Evolutionary conservation across 2,888 invertebrate genomes (phyloP).

Genomic region (Plusia festucae): DNA sequence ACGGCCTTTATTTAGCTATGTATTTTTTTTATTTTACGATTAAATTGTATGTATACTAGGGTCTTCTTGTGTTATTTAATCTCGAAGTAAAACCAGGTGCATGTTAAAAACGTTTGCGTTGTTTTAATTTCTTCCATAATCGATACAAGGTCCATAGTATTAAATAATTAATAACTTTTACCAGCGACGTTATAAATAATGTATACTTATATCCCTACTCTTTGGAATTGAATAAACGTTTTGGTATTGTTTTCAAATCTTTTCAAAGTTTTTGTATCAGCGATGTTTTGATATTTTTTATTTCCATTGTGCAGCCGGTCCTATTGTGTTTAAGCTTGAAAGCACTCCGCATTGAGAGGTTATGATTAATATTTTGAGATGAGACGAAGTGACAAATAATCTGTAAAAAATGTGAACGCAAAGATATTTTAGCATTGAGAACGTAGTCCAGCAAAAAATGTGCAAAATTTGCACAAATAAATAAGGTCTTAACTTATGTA

Average conservation of each 20-base stretch:
- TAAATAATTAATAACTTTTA: background rate
- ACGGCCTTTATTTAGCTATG: background rate
- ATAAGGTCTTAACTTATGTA: background rate
- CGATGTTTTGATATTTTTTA: constrained; percentile 31
- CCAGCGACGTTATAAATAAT: background rate
- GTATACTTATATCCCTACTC: constrained; percentile 9
- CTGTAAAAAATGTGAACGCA: constrained; percentile 14
- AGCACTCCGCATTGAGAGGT: constrained; percentile 28
- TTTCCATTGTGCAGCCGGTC: constrained; percentile 27
- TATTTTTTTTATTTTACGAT: background rate
- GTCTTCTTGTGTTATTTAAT: background rate
- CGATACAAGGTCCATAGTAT: background rate
- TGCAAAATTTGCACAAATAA: background rate
- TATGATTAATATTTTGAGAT: constrained; percentile 47
- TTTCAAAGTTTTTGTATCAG: constrained; percentile 40
- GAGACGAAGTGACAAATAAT: constrained; percentile 30
- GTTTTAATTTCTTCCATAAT: background rate
- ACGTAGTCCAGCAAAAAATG: background rate
- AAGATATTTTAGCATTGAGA: constrained; percentile 12
- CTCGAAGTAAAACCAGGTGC: too few relatives aligned
- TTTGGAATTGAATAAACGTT: constrained; percentile 17
- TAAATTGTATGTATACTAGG: background rate
- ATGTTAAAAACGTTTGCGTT: background rate
- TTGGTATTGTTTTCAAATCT: constrained; percentile 34
- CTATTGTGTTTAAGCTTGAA: constrained; percentile 40